Evolutionary conservation across 2,888 invertebrate species (phyloP).

Genomic region (Sussaba pulchella): DNA sequence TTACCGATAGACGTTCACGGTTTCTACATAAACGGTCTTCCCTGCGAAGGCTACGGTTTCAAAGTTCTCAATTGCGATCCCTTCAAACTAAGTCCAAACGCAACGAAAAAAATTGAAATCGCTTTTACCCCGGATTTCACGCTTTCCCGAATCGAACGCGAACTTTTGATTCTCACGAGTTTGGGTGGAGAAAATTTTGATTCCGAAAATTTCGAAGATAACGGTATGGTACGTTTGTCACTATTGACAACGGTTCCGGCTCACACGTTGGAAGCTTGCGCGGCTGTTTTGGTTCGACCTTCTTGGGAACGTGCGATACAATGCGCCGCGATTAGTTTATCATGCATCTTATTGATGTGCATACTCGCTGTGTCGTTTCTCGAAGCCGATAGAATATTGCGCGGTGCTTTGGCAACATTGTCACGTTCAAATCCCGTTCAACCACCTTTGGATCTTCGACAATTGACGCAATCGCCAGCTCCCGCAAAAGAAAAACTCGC

Average conservation of each 20-base stretch:
- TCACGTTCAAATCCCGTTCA: constrained; percentile 86
- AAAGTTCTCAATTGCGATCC: constrained; percentile 90
- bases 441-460: constrained; percentile 88
- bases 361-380: constrained; percentile 89
- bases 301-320: constrained; percentile 91
- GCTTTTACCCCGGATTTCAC: constrained; percentile 96
- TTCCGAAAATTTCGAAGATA: constrained; percentile 56
- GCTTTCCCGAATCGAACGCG: constrained; percentile 89
- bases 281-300: constrained; percentile 89
- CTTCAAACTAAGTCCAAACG: constrained; percentile 90
- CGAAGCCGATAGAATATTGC: constrained; percentile 90
- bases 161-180: constrained; percentile 87
- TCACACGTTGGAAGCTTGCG: constrained; percentile 89
- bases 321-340: constrained; percentile 87
- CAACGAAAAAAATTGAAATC: constrained; percentile 91
- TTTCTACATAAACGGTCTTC: constrained; percentile 87
- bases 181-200: constrained; percentile 80
- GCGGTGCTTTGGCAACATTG: constrained; percentile 85
- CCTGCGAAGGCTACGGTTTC: constrained; percentile 93
- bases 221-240: constrained; percentile 76
- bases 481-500: constrained; percentile 70
- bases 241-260: constrained; percentile 86
- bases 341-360: constrained; percentile 87
- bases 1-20: constrained; percentile 91
- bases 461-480: constrained; percentile 80